Conservation (phyloP, 2,888 invertebrate genomes). For the Philereme transversata region DNA sequence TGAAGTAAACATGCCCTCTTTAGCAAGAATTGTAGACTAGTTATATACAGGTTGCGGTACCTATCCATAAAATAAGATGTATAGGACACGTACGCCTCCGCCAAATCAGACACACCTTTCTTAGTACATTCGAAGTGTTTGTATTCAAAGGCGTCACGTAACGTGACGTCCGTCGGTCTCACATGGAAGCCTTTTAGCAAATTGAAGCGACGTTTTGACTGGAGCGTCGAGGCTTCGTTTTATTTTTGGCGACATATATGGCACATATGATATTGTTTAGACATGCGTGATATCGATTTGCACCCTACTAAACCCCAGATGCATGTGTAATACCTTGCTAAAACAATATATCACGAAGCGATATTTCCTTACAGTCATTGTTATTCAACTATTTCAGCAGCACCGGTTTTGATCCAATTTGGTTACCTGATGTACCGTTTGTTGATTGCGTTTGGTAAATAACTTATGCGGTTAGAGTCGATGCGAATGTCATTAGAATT, state of each 20-base stretch:
- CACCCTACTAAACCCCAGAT: slow-evolving; percentile 16
- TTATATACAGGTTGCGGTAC: background rate
- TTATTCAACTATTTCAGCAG: slow-evolving; percentile 25
- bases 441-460: slow-evolving; percentile 31
- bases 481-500: slow-evolving; percentile 33
- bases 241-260: slow-evolving; percentile 37
- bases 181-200: slow-evolving; percentile 67
- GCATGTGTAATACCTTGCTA: slow-evolving; percentile 19
- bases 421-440: slow-evolving; percentile 25
- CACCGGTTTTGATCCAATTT: slow-evolving; percentile 32
- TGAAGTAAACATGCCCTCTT: slow-evolving; percentile 7
- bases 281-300: slow-evolving; percentile 40
- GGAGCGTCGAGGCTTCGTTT: slow-evolving; percentile 36
- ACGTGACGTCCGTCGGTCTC: slow-evolving; percentile 49
- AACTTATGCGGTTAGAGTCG: slow-evolving; percentile 29
- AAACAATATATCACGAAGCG: slow-evolving; percentile 23
- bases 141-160: slow-evolving; percentile 56
- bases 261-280: slow-evolving; percentile 40
- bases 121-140: slow-evolving; percentile 47
- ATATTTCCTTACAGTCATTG: slow-evolving; percentile 16
- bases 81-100: slow-evolving; percentile 34
- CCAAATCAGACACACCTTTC: slow-evolving; percentile 51
- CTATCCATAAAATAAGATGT: slow-evolving; percentile 7
- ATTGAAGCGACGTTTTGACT: slow-evolving; percentile 62
- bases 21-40: slow-evolving; percentile 3